Evolutionary conservation across 2,113 vertebrate species (phyloP).

Genomic region (Oenanthe melanoleuca): DNA sequence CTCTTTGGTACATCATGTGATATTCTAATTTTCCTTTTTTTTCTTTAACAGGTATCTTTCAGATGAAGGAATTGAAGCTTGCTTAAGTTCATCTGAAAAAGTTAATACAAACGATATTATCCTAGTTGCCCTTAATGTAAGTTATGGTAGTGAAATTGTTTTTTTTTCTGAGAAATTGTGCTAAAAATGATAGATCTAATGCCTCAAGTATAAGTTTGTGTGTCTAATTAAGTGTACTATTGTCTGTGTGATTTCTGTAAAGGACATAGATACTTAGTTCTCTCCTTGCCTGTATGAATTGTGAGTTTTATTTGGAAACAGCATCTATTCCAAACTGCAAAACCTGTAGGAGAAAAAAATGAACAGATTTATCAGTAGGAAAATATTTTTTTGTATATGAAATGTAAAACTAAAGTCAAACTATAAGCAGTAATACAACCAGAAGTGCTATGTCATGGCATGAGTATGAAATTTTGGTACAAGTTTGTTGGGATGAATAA

Average conservation of each 20-base stretch:
- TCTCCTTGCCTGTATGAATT: background rate
- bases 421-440: background rate
- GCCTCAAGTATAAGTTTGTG: background rate
- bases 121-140: slow-evolving; percentile 92
- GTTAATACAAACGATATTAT: slow-evolving; percentile 84
- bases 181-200: background rate
- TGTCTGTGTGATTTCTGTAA: background rate
- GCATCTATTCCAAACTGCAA: background rate
- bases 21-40: slow-evolving; percentile 3
- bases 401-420: background rate
- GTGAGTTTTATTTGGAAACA: background rate
- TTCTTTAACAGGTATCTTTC: slow-evolving; percentile 88
- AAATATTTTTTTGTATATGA: background rate
- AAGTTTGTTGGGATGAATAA: background rate
- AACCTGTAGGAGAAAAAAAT: background rate
- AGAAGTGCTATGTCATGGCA: background rate
- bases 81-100: slow-evolving; percentile 86
- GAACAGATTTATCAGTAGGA: background rate
- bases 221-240: background rate
- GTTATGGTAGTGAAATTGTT: slow-evolving; percentile 68
- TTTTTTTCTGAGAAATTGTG: background rate
- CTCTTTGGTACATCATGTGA: background rate
- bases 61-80: slow-evolving; percentile 92
- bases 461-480: background rate
- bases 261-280: background rate